A percentile compares a stretch with the other conserved stretches of the same genome.
Conservation (phyloP, 2,113 vertebrate genomes). For the Axis porcinus region DNA sequence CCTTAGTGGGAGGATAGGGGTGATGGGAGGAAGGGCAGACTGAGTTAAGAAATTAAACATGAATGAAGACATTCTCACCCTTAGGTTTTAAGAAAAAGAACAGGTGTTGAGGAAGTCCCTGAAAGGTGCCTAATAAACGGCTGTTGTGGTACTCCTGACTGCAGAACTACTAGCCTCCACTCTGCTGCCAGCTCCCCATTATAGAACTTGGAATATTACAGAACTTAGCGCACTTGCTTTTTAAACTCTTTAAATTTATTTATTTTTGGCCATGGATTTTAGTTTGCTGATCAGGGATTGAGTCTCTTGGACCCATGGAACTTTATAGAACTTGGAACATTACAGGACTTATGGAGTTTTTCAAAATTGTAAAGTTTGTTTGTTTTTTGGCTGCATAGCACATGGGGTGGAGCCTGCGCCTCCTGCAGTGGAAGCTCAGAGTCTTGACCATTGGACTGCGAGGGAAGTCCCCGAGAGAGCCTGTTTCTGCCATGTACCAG, state of each 20-base stretch:
- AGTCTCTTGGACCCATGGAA: background rate
- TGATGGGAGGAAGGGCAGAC: background rate
- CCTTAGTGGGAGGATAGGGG: background rate
- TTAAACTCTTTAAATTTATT: background rate
- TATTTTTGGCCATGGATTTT: background rate
- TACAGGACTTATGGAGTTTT: background rate
- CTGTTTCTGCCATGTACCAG: background rate
- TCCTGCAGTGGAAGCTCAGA: background rate
- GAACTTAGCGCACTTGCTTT: background rate
- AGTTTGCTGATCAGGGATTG: background rate
- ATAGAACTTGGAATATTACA: background rate
- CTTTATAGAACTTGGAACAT: background rate
- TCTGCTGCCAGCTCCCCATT: background rate
- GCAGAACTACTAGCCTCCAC: background rate
- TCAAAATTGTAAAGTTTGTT: background rate
- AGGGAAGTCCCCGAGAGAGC: background rate
- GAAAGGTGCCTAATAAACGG: background rate
- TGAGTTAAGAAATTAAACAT: background rate
- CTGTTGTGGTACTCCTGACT: background rate
- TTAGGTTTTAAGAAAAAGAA: background rate
- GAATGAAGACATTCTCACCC: background rate
- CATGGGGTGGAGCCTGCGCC: background rate
- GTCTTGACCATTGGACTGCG: too few relatives aligned
- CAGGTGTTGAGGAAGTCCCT: slow-evolving; percentile 24
- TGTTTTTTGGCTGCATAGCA: background rate